Evolutionary conservation across 1,140 invertebrate genomes (phyloP).

Genomic region (Drosophila kohkoa): DNA sequence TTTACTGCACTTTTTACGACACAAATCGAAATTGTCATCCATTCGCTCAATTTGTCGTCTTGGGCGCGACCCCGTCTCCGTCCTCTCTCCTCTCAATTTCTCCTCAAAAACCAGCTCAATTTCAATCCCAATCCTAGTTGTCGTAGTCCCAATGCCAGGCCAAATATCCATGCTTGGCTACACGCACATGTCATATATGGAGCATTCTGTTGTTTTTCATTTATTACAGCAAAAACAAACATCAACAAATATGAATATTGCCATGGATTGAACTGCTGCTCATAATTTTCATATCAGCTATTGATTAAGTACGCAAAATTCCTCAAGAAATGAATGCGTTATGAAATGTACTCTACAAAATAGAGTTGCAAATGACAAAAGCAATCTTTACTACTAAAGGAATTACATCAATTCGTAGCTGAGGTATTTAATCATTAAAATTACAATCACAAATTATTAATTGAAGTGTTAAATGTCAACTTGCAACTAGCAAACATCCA

Average conservation of each 20-base stretch:
- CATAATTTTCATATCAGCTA: background rate
- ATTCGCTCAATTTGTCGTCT: constrained; percentile 84
- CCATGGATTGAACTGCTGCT: background rate
- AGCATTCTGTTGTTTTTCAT: constrained; percentile 34
- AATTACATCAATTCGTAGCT: no score
- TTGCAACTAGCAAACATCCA: constrained; percentile 37
- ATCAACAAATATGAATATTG: constrained; percentile 19
- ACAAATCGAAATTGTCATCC: constrained; percentile 83
- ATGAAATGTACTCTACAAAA: background rate
- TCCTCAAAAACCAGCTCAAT: background rate
- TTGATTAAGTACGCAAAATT: background rate
- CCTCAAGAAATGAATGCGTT: background rate
- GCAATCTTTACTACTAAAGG: no score
- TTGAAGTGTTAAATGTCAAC: background rate
- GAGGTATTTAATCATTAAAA: background rate
- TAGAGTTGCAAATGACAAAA: no score
- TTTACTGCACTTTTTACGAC: constrained; percentile 82
- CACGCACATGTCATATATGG: constrained; percentile 58
- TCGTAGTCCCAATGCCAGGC: constrained; percentile 16
- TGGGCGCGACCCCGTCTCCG: constrained; percentile 42
- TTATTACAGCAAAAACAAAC: constrained; percentile 51
- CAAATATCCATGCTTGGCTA: constrained; percentile 60
- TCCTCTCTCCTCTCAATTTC: background rate
- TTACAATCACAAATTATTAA: background rate
- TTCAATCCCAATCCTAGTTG: constrained; percentile 1